Evolutionary conservation across 2,113 vertebrate species (phyloP).

Genomic region (Fukomys damarensis): DNA sequence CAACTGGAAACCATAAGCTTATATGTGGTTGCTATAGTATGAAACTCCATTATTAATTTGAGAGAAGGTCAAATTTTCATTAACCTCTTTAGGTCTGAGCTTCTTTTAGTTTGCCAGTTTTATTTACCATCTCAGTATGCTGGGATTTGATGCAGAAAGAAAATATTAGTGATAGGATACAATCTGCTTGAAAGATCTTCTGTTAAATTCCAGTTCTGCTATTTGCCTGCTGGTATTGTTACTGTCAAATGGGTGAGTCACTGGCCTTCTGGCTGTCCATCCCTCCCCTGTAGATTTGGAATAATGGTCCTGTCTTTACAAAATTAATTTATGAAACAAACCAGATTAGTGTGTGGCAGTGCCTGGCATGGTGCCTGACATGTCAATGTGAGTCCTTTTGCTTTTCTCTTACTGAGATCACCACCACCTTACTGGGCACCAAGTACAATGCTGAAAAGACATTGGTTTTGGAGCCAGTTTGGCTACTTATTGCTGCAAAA

Average conservation of each 20-base stretch:
- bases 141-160: not conserved
- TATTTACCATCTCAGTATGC: not conserved
- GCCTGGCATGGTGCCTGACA: not conserved
- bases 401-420: rapidly evolving
- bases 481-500: not conserved
- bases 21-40: not conserved
- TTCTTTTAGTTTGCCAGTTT: not conserved
- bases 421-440: too few species aligned
- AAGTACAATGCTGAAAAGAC: not conserved
- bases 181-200: not conserved
- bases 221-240: rapidly evolving
- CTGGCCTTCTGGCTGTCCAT: not conserved
- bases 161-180: not conserved
- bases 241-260: not conserved
- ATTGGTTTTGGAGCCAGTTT: not conserved
- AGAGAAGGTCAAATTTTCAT: not conserved
- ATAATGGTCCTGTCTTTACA: not conserved
- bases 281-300: not conserved
- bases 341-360: not conserved
- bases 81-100: not conserved
- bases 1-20: not conserved
- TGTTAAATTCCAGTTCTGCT: not conserved
- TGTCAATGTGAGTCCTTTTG: not conserved
- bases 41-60: not conserved
- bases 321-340: not conserved